These are phyloP conservation scores for Maconellicoccus hirsutus DNA, from an alignment of 1,140 invertebrate species.

Conservation along the genomic window DNA sequence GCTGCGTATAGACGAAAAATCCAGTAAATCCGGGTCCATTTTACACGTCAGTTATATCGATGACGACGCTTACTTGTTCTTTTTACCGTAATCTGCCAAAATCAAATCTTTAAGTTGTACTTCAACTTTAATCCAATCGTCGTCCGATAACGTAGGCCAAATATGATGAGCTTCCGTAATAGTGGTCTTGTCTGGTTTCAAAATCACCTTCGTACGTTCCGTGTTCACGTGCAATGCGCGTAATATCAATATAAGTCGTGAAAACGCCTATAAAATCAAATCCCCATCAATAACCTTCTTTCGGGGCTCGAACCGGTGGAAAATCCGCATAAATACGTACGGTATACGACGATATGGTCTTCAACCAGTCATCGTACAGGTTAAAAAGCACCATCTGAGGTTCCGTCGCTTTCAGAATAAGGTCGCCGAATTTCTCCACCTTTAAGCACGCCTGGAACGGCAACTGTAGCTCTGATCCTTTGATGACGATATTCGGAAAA, in stretches of 20 bases:
- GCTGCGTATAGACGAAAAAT: slow-evolving; percentile 36
- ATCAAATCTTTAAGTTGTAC: slow-evolving; percentile 97
- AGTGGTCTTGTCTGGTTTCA: slow-evolving; percentile 98
- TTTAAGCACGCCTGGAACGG: slow-evolving; percentile 99
- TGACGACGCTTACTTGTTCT: slow-evolving; percentile 68
- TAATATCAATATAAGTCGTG: slow-evolving; percentile 89
- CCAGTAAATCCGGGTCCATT: background rate
- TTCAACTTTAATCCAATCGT: slow-evolving; percentile 99
- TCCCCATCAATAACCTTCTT: background rate
- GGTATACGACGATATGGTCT: slow-evolving; percentile 89
- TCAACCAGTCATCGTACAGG: slow-evolving; percentile 98
- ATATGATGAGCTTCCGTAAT: slow-evolving; percentile 98
- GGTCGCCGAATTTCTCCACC: slow-evolving; percentile 98
- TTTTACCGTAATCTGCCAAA: slow-evolving; percentile 98
- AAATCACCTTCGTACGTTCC: slow-evolving; percentile 88
- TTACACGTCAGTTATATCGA: background rate
- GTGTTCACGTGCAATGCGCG: slow-evolving; percentile 97
- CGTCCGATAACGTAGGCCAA: slow-evolving; percentile 93
- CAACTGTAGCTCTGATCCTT: slow-evolving; percentile 91
- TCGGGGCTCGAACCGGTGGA: background rate
- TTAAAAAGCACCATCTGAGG: slow-evolving; percentile 99
- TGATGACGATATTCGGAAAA: slow-evolving; percentile 99
- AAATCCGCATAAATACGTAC: slow-evolving; percentile 35
- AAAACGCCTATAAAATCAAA: slow-evolving; percentile 63
- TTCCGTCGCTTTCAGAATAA: slow-evolving; percentile 98